Base-by-base conservation (phyloP, 2,797 vertebrate species). In the Chrysocyon brachyurus region DNA sequence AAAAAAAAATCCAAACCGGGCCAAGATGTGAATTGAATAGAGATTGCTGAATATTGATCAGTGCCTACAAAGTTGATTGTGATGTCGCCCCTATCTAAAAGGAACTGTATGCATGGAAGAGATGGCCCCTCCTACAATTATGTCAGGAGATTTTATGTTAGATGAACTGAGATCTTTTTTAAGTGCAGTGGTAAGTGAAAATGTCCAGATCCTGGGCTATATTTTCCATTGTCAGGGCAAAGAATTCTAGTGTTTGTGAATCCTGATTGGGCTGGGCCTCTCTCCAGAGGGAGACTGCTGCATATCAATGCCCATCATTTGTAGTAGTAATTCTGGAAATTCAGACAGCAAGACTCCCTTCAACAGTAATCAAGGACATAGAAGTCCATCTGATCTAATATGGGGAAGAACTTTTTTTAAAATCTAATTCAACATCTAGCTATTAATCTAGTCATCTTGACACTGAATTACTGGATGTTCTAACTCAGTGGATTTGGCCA, bases 371-470 rank as follows among this genome's bases (percentile, higher is more conserved):
- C 90, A 97, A 92, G 91, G 82, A 61, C 90, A 52, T 85, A 61
- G 87, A 94, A 95, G 72, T 95, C 78, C 46, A 70, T 92, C 77
- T 66, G 72, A 95, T 94, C 95, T 96, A 93, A 97, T 81, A 78
- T 63, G 46, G 82, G 57, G 36, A 90, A 87, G 68, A 59, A 33
- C 36, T 94, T 94, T 64, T 40, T 81, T 36, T n/a, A 40, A 19
- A 89, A 77, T 92, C 54, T 79, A 89, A 97, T 93, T 96, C 72
- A 93, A n/a, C 81, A 91, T 95, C 17, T 31, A 90, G 66, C 87
- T 96, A 95, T 98, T 88, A 96, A 96, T 97, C 96, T 70, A 93
- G 59, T 21, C 85, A 75, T 92, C 61, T 54, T 90, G 93, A 95
- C 93, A 97, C 36, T 85, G 87, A 97, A 33, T 93, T 93, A 96